Conservation (phyloP, 2,888 invertebrate species). For the Gasteruption jaculator region DNA sequence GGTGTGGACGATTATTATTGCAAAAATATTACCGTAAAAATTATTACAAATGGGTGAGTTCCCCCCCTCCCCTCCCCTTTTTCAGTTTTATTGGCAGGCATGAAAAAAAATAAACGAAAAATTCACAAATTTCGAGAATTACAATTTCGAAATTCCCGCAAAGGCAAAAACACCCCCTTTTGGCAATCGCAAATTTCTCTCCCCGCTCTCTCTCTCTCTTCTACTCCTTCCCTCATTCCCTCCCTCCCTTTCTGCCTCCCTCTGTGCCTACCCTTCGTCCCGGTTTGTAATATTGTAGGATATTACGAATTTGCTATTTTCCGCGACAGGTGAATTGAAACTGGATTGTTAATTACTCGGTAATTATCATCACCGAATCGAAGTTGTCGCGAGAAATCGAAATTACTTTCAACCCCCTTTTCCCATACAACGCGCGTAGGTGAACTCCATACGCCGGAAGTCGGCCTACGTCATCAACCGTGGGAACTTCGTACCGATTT, state of each 20-base stretch:
- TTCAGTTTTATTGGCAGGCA: too few species aligned
- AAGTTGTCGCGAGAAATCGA: conserved; percentile 40
- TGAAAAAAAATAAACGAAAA: too few species aligned
- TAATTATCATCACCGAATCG: conserved; percentile 47
- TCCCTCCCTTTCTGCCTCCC: conserved; percentile 12
- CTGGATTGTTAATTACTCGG: conserved; percentile 51
- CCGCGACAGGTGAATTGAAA: conserved; percentile 48
- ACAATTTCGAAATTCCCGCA: too few species aligned
- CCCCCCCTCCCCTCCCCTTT: conserved; percentile 7
- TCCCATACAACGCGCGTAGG: too few species aligned
- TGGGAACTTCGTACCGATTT: too few species aligned
- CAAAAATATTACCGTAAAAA: conserved; percentile 47
- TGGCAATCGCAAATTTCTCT: conserved; percentile 2
- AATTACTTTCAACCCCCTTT: too few species aligned
- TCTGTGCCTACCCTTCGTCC: neutral
- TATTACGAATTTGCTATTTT: conserved; percentile 53
- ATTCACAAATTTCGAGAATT: too few species aligned
- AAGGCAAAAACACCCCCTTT: too few species aligned
- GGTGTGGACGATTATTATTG: too few species aligned
- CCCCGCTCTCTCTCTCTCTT: conserved; percentile 11
- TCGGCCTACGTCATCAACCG: too few species aligned
- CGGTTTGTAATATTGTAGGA: conserved; percentile 52
- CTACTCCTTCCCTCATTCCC: conserved; percentile 5
- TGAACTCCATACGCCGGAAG: too few species aligned
- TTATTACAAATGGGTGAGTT: conserved; percentile 43